These are phyloP conservation scores for Parazoanthus swiftii DNA, from an alignment of 92 coral and sea anemone species.

Conservation along the genomic window DNA sequence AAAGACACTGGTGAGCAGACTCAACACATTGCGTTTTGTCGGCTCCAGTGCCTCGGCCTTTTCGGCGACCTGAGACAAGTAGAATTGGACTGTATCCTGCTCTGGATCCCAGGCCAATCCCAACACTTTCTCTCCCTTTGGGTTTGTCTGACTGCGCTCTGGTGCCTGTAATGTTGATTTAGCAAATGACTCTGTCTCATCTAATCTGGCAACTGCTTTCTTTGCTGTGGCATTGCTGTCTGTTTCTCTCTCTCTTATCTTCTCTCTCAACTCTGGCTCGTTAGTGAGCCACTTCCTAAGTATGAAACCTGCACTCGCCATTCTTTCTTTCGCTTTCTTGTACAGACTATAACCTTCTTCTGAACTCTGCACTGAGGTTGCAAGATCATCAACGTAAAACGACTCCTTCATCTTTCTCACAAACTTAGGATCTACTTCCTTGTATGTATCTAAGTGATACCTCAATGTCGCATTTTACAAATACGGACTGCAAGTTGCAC, in stretches of 20 bases:
- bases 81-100: constrained; percentile 51
- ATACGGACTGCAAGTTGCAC: constrained; percentile 56
- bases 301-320: constrained; percentile 55
- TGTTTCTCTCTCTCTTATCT: constrained; percentile 21
- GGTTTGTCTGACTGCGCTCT: constrained; percentile 13
- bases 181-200: constrained; percentile 49
- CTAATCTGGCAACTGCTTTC: constrained; percentile 38
- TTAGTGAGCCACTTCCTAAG: constrained; percentile 53
- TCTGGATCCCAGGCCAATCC: constrained; percentile 50
- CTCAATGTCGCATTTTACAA: constrained; percentile 58
- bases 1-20: constrained; percentile 45
- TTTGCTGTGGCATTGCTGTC: not conserved
- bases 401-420: constrained; percentile 29
- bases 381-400: constrained; percentile 61
- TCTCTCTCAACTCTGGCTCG: constrained; percentile 36
- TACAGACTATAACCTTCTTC: constrained; percentile 37
- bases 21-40: constrained; percentile 53
- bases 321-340: constrained; percentile 54
- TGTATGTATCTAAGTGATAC: constrained; percentile 53
- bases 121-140: constrained; percentile 48
- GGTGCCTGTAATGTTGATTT: constrained; percentile 38
- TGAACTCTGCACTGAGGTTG: constrained; percentile 38
- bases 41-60: constrained; percentile 31
- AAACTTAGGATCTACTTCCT: constrained; percentile 48
- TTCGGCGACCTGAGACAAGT: constrained; percentile 37